Base-by-base conservation (phyloP, 1,140 invertebrate species). In the Lordiphosa clarofinis region DNA sequence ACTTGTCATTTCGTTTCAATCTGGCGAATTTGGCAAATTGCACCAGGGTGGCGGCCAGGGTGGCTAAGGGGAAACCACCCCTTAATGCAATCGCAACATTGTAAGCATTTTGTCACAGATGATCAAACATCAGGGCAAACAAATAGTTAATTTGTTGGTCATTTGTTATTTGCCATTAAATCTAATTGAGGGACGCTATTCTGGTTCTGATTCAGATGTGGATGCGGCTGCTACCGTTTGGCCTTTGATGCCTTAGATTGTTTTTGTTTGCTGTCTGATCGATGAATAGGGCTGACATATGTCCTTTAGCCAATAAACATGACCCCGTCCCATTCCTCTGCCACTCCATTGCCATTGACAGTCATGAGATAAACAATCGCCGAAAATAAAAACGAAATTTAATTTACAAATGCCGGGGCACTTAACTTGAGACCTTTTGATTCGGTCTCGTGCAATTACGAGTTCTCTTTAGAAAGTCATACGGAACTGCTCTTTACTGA, bases 131-230 rank as follows among this genome's bases (percentile, higher is more conserved):
- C 33, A 48, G 46, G 63, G 10, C 55, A 70, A 84, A 73, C 72
- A 84, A 73, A 84, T 69, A 84, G 73, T 84, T 81, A 72, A 81
- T 81, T 82, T 82, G 75, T 82, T 82, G 72, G 75, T 81, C 75
- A 81, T 81, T 81, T 81, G 66, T 82, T 75, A 61, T 72, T 81
- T 81, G 76, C 68, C 67, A 76, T 81, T 82, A 75, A 75, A 71
- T 63, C 71, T 72, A 68, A 81, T 82, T 81, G 75, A 75, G 63
- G 13, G 43, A 53, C 40, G 35, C 13, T 58, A 54, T 60, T 64
- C 39, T 10, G 36, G 35, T 49, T 46, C 11, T 55, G 52, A 21
- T 43, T 43, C 9, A n/a, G 15, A 21, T 39, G 6, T n/a, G 19
- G 49, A 35, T 19, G 56, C 24, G 8, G 4, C 13, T 35, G 33